Percentiles rank a stretch among this genome's conserved stretches.
Conservation (phyloP, 2,888 invertebrate genomes). For the Agriotes lineatus region DNA sequence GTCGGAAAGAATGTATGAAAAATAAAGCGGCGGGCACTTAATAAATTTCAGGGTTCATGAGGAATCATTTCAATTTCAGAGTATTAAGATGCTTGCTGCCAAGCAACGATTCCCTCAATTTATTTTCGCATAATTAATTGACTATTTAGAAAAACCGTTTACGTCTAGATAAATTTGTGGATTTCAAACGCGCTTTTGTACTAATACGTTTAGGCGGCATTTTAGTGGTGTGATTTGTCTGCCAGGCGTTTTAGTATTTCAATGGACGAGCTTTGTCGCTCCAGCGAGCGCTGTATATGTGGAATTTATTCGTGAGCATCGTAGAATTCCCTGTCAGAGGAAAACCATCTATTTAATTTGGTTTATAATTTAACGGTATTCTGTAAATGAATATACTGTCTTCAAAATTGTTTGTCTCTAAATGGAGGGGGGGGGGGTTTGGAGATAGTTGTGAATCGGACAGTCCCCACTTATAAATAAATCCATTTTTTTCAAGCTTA, state of each 20-base stretch:
- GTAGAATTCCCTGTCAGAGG: not conserved
- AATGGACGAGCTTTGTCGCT: slow-evolving; percentile 22
- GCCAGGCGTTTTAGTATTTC: slow-evolving; percentile 19
- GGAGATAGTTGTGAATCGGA: too few relatives aligned
- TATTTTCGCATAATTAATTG: slow-evolving; percentile 12
- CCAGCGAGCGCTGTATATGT: slow-evolving; percentile 4
- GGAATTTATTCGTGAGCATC: slow-evolving; percentile 13
- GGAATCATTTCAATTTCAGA: slow-evolving; percentile 14
- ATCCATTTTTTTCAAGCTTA: too few relatives aligned
- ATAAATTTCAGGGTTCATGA: not conserved
- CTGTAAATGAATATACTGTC: too few relatives aligned
- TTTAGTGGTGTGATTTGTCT: slow-evolving; percentile 22
- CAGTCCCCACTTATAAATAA: too few relatives aligned
- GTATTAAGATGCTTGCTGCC: slow-evolving; percentile 7
- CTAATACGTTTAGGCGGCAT: slow-evolving; percentile 5
- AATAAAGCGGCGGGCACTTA: not conserved
- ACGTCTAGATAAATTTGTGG: slow-evolving; percentile 11
- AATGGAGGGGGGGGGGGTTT: too few relatives aligned
- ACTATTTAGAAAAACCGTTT: slow-evolving; percentile 12
- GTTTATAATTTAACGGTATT: too few relatives aligned
- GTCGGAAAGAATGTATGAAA: not conserved
- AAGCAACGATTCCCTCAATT: not conserved
- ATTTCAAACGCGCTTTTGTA: not conserved
- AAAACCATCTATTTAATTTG: slow-evolving; percentile 2
- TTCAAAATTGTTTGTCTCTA: too few relatives aligned